Conservation (phyloP, 1,140 invertebrate genomes). For the Paralvinella palmiformis region DNA sequence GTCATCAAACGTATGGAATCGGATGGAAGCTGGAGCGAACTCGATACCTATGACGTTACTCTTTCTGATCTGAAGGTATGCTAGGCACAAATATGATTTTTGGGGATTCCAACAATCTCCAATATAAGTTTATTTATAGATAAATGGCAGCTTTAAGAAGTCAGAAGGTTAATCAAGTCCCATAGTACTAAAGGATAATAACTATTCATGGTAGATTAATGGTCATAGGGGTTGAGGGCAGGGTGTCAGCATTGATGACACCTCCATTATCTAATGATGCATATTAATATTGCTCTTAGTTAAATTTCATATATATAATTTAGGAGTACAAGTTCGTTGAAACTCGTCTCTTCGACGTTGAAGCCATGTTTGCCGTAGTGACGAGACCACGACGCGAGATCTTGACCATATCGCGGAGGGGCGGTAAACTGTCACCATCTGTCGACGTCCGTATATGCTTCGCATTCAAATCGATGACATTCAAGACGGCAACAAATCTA, state of each 20-base stretch:
- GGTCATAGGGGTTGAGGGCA: no score
- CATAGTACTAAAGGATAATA: no score
- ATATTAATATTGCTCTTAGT: no score
- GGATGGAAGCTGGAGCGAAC: constrained; percentile 29
- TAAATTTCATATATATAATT: no score
- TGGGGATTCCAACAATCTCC: no score
- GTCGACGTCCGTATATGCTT: constrained; percentile 30
- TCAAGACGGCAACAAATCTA: constrained; percentile 25
- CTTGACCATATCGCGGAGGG: constrained; percentile 24
- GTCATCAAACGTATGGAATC: constrained; percentile 26
- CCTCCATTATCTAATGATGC: no score
- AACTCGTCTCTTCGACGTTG: constrained; percentile 17
- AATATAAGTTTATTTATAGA: no score
- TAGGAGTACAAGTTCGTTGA: constrained; percentile 35
- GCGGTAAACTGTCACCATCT: constrained; percentile 30
- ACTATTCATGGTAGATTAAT: no score
- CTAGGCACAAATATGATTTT: no score
- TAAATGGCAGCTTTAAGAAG: no score
- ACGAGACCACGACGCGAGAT: constrained; percentile 27
- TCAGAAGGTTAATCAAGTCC: no score
- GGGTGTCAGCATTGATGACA: no score
- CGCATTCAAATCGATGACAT: constrained; percentile 23
- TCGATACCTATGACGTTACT: constrained; percentile 28
- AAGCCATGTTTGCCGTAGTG: constrained; percentile 27
- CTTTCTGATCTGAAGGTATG: constrained; percentile 40